Conservation (phyloP, 2,888 invertebrate species). For the Apotomis betuletana region DNA sequence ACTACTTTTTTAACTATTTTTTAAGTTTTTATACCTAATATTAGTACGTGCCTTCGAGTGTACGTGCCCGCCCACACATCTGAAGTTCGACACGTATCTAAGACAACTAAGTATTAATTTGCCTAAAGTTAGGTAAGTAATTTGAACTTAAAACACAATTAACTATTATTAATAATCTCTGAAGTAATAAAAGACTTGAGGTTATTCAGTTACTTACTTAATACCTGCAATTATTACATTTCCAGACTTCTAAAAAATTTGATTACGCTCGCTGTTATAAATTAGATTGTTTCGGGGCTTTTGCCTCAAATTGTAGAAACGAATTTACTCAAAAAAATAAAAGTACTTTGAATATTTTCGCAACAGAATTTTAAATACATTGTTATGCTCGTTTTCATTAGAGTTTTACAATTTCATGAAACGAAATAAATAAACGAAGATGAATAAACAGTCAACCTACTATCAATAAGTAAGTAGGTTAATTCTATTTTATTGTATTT, state of each 20-base stretch:
- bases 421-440: not conserved
- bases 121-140: no score
- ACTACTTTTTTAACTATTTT: no score
- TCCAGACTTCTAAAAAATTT: constrained; percentile 1
- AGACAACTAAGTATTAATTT: no score
- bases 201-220: not conserved
- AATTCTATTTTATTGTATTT: no score
- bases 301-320: constrained; percentile 15
- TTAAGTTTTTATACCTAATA: no score
- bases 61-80: no score
- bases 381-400: not conserved
- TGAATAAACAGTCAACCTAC: no score
- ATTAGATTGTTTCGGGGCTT: constrained; percentile 13
- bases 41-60: no score
- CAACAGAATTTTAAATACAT: not conserved
- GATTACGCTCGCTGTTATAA: not conserved
- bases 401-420: not conserved
- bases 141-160: not conserved
- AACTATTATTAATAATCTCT: not conserved
- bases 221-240: constrained; percentile 8
- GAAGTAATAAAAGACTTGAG: constrained; percentile 4
- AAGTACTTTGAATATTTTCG: constrained; percentile 12
- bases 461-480: no score
- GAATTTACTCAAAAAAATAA: constrained; percentile 9
- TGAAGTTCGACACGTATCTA: no score